Base-by-base conservation (phyloP, 2,888 invertebrate genomes). In the Erebia epiphron region DNA sequence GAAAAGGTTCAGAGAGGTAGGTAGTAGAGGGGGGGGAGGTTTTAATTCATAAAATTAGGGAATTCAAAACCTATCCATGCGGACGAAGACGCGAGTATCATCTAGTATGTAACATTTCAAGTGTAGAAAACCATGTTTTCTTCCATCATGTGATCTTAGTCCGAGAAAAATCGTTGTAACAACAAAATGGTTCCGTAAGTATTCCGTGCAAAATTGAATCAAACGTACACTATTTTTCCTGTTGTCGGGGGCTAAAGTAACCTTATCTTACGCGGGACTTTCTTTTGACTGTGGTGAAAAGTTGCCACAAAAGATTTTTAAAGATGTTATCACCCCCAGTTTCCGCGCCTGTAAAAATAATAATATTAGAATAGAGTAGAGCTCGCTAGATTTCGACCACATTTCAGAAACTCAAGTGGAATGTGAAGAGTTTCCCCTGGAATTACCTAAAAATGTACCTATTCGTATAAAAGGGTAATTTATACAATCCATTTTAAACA, bases 341-440 rank as follows among this genome's bases (percentile, higher is more conserved):
- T 70, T 64, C 64, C 60, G 62, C 63, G 66, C 54, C 68, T 46
- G 68, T 70, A 64, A 72, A 72, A 72, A 70, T 72, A 70, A 70
- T 70, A 74, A 72, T 69, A 72, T 73, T 72, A 73, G 70, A 72
- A 73, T 73, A 70, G 73, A 70, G 72, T 70, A 71, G 46, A 73
- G 75, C 72, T 68, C 62, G 71, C 73, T 56, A 72, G 75, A 75
- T 73, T 72, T 73, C 73, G 70, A 68, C 65, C 68, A 65, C 73
- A 64, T 73, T 76, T 75, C 70, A 73, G 71, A 70, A 73, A 70
- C 74, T 73, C 74, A 74, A 68, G 74, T 68, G 70, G 67, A 75
- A 74, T 74, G 70, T 73, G 67, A 72, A 70, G 70, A 69, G 68
- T 35, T 67, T 71, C 67, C 61, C 70, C 46, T 66, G 69, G 69